Percentiles rank a stretch among this genome's conserved stretches.
Conservation (phyloP, 2,888 invertebrate genomes). For the Agrotis ipsilon region DNA sequence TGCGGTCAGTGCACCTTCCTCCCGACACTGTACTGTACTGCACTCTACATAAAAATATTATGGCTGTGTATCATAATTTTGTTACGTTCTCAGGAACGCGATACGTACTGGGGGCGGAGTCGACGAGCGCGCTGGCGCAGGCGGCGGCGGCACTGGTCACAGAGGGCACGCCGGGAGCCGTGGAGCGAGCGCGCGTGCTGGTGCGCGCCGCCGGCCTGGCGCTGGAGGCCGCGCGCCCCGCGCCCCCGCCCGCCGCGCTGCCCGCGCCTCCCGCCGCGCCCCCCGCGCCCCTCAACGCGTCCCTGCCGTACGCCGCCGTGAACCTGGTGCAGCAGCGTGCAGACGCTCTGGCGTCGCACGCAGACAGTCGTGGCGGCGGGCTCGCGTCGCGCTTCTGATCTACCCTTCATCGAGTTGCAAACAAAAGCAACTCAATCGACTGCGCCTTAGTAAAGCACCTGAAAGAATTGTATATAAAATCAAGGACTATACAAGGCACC, state of each 20-base stretch:
- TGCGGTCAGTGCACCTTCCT: conserved; percentile 75
- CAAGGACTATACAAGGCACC: not conserved
- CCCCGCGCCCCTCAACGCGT: conserved; percentile 54
- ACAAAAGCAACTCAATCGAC: conserved; percentile 2
- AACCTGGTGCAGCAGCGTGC: conserved; percentile 93
- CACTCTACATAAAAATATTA: not conserved
- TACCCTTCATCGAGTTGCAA: not conserved
- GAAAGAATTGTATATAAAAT: not conserved
- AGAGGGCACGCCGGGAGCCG: conserved; percentile 62
- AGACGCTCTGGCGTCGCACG: conserved; percentile 93
- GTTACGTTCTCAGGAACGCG: conserved; percentile 74
- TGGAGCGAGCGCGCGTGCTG: conserved; percentile 71
- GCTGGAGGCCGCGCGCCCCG: conserved; percentile 52
- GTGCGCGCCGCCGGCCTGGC: conserved; percentile 65
- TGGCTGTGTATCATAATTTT: not conserved
- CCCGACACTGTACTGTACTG: not conserved
- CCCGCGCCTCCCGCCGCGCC: conserved; percentile 55
- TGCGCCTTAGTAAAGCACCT: not conserved
- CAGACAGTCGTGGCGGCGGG: conserved; percentile 94
- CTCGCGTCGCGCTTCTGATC: conserved; percentile 92
- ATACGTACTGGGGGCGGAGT: conserved; percentile 83
- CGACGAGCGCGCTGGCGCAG: conserved; percentile 72
- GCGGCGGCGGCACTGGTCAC: conserved; percentile 62
- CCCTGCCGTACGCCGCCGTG: conserved; percentile 90
- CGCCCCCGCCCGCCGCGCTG: conserved; percentile 34